Evolutionary conservation across 2,888 invertebrate species (phyloP).

Genomic region (Periphyllus acericola): DNA sequence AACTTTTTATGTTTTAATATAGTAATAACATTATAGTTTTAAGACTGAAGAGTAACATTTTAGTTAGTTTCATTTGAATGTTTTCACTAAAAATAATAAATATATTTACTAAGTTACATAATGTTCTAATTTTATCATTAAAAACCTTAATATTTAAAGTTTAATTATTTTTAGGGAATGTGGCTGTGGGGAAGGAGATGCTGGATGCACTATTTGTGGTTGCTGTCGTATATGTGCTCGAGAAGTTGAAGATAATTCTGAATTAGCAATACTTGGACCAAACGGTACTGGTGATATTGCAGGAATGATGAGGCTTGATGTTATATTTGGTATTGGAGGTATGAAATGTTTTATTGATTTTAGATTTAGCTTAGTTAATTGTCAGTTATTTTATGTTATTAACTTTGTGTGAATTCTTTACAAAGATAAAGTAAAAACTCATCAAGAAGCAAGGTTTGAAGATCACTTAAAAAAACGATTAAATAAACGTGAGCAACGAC

Average conservation of each 20-base stretch:
- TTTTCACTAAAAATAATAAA: background rate
- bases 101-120: background rate
- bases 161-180: constrained; percentile 76
- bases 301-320: constrained; percentile 71
- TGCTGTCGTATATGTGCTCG: constrained; percentile 89
- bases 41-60: too few species aligned
- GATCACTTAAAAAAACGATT: constrained; percentile 72
- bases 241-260: constrained; percentile 72
- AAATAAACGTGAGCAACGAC: constrained; percentile 71
- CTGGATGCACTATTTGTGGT: constrained; percentile 92
- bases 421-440: constrained; percentile 66
- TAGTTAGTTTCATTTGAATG: background rate
- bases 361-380: background rate
- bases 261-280: constrained; percentile 69
- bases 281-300: constrained; percentile 70
- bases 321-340: constrained; percentile 69
- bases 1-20: too few species aligned
- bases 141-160: background rate
- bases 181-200: constrained; percentile 95
- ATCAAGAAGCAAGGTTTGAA: constrained; percentile 71
- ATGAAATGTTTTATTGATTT: background rate
- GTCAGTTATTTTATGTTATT: background rate
- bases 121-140: background rate
- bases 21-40: too few species aligned
- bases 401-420: constrained; percentile 23